Evolutionary conservation across 2,113 vertebrate species (phyloP).

Genomic region (Rhadina sibilatrix): DNA sequence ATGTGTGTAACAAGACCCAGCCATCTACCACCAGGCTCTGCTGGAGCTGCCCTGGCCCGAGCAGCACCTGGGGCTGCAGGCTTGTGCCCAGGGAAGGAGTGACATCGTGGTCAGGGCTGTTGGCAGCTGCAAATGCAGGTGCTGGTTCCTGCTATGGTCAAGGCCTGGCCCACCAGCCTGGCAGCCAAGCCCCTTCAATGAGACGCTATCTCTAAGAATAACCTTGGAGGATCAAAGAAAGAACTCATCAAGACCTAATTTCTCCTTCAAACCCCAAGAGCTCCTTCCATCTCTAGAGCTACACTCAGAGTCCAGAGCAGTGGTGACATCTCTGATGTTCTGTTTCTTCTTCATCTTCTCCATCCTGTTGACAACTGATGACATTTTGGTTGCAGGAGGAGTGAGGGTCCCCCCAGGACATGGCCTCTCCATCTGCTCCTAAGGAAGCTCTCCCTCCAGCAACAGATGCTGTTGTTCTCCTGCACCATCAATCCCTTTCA

Average conservation of each 20-base stretch:
- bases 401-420: neutral
- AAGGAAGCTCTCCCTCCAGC: neutral
- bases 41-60: neutral
- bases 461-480: constrained; percentile 31
- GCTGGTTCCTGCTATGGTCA: neutral
- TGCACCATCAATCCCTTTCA: neutral
- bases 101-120: fast-evolving
- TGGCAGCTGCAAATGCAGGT: fast-evolving
- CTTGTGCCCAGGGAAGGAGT: neutral
- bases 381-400: neutral
- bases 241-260: neutral
- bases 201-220: neutral
- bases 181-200: neutral
- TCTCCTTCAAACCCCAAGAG: neutral
- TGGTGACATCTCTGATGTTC: neutral
- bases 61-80: neutral
- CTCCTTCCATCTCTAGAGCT: neutral
- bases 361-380: fast-evolving
- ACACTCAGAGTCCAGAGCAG: fast-evolving
- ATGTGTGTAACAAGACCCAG: fast-evolving
- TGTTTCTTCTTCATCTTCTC: neutral
- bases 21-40: no score
- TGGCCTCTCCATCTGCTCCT: neutral
- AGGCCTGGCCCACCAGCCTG: neutral
- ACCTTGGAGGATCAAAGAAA: neutral